phyloP scores from a whole-genome alignment of 2,797 vertebrate species.

The Sphenopsis melanotis region DNA sequence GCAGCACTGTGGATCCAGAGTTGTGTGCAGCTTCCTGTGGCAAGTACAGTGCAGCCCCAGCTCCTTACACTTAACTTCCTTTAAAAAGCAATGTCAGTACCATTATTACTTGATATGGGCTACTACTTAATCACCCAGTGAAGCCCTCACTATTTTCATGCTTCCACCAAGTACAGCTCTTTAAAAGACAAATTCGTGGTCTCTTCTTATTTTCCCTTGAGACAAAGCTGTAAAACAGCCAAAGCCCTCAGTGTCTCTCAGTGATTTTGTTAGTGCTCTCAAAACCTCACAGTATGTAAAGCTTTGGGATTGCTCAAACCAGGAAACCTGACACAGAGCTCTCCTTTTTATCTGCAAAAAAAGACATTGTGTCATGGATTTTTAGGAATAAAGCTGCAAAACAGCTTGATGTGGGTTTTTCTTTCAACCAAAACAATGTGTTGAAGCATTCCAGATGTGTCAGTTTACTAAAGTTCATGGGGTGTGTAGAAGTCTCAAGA shows the following conservation, averaged over 20 bases:
- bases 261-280: neutral
- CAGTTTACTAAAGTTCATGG: neutral
- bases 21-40: neutral
- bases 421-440: neutral
- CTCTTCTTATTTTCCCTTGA: neutral
- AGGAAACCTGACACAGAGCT: neutral
- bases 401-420: neutral
- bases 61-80: neutral
- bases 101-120: neutral
- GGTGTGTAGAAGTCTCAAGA: neutral
- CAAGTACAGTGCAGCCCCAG: rapidly evolving
- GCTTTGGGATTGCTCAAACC: neutral
- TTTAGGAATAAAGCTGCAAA: slow-evolving; percentile 18
- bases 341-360: neutral
- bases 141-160: neutral
- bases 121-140: neutral
- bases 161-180: neutral
- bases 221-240: neutral
- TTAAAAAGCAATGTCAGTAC: neutral
- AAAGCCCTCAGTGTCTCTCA: neutral
- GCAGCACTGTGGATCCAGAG: neutral
- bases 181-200: neutral
- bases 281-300: neutral
- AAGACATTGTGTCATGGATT: neutral
- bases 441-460: neutral